Evolutionary conservation across 2,113 vertebrate genomes (phyloP), one percentile per base, ranked within the genome.

Genomic region (Bubo scandiacus): DNA sequence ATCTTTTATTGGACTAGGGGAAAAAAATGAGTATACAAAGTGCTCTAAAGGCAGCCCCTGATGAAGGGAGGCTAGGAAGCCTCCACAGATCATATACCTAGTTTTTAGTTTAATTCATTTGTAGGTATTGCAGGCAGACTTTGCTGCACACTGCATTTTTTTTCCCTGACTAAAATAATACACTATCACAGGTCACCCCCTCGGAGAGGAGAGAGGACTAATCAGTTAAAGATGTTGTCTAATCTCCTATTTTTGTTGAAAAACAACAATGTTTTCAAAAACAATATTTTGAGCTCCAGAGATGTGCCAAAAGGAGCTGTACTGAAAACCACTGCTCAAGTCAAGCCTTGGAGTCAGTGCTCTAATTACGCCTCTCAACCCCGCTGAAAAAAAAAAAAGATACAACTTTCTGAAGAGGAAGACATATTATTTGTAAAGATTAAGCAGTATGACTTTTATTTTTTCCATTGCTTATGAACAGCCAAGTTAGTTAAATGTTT

Each of bases 1-100:
- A 97, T 96, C 96, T 97, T 98, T 98, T 98, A 97, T 96, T 97
- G 97, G 94, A 92, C 88, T 75, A 42, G 63, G 85, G 57, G 70
- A 91, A 96, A 92, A 97, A 96, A 97, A 96, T 92, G 91, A 96
- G 95, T 94, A 89, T 91, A 94, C 94, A 94, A 97, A 97, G 68
- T 77, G 92, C 89, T 97, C 85, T 93, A 92, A 98, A 97, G 86
- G 72, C 96, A 95, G 63, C 16, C 66, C 43, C 65, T 73, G 80
- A 91, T 86, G 96, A 95, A 97, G 81, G 75, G 81, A 71, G 75
- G 80, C 67, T 82, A 92, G 61, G 75, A 97, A 92, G 43, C 85
- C 88, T 95, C 96, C 72, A 25, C 29, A 70, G 92, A 92, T 85
- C 26, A 7, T 66, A 19, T 70, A 68, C 73, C 78, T 91, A 62